These are phyloP conservation scores for Epizoanthus rinbou DNA, from an alignment of 92 coral and sea anemone species.

Conservation along the genomic window DNA sequence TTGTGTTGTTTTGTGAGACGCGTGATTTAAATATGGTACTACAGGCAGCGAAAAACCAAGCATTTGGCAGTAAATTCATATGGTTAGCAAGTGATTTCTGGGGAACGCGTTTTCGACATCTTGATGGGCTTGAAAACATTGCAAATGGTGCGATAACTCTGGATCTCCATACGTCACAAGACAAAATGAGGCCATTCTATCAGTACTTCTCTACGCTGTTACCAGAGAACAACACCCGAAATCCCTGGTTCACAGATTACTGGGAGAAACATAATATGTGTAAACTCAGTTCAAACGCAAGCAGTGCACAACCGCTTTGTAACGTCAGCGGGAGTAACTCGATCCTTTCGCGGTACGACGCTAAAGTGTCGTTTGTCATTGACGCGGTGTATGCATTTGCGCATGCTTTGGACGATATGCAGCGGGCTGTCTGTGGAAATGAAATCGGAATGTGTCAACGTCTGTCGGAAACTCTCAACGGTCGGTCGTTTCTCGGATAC, in stretches of 20 bases:
- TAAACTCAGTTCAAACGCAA: slow-evolving; percentile 40
- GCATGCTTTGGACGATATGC: slow-evolving; percentile 72
- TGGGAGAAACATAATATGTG: slow-evolving; percentile 75
- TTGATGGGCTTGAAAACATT: slow-evolving; percentile 68
- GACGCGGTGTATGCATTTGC: slow-evolving; percentile 86
- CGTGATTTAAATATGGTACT: slow-evolving; percentile 66
- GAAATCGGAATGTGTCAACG: slow-evolving; percentile 69
- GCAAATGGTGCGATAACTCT: slow-evolving; percentile 89
- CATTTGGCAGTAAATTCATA: slow-evolving; percentile 42
- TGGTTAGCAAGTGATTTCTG: slow-evolving; percentile 94
- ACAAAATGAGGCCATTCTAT: slow-evolving; percentile 61
- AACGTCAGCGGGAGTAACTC: slow-evolving; percentile 12
- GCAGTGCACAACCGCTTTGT: background rate
- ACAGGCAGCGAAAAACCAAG: slow-evolving; percentile 60
- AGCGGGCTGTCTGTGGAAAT: slow-evolving; percentile 54
- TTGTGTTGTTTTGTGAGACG: slow-evolving; percentile 73
- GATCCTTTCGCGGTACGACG: slow-evolving; percentile 19
- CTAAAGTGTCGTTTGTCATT: slow-evolving; percentile 68
- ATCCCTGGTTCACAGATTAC: slow-evolving; percentile 88
- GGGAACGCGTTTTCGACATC: slow-evolving; percentile 72
- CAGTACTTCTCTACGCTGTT: slow-evolving; percentile 60
- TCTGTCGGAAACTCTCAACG: slow-evolving; percentile 52
- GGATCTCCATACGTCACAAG: slow-evolving; percentile 59
- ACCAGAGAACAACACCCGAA: slow-evolving; percentile 69
- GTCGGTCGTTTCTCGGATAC: slow-evolving; percentile 53